Conservation (phyloP, 2,113 vertebrate genomes). For the Apus apus region DNA sequence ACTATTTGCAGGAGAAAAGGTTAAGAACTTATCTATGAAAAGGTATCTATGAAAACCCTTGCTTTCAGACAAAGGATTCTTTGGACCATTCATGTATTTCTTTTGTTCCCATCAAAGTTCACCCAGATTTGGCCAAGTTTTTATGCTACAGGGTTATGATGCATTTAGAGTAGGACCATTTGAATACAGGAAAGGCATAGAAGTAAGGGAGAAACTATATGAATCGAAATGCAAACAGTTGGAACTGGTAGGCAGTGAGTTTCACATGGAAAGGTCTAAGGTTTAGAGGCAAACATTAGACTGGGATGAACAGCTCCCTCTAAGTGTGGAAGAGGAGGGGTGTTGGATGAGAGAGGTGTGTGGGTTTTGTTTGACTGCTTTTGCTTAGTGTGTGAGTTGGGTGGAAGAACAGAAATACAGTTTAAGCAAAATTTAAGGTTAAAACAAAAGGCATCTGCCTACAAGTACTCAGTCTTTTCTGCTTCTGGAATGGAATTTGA, state of each 20-base stretch:
- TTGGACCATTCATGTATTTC: background rate
- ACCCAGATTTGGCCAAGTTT: background rate
- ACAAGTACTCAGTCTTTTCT: background rate
- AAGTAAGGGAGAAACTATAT: background rate
- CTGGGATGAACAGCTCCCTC: background rate
- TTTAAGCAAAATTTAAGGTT: background rate
- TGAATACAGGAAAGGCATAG: background rate
- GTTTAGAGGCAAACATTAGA: background rate
- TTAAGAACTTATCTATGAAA: background rate
- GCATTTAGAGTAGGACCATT: background rate
- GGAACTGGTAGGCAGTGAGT: background rate
- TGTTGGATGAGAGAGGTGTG: background rate
- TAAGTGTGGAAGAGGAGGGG: background rate
- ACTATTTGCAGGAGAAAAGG: background rate
- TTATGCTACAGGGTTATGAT: background rate
- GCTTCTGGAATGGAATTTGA: background rate
- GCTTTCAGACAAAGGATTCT: background rate
- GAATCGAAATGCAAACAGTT: background rate
- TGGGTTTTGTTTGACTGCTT: rapidly evolving
- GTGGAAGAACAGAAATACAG: background rate
- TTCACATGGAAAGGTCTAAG: background rate
- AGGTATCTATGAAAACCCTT: too few species aligned
- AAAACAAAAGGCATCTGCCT: background rate
- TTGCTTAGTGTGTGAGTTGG: background rate
- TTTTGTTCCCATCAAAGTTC: background rate